phyloP scores from a whole-genome alignment of 2,113 vertebrate genomes.

The Delphinapterus leucas region DNA sequence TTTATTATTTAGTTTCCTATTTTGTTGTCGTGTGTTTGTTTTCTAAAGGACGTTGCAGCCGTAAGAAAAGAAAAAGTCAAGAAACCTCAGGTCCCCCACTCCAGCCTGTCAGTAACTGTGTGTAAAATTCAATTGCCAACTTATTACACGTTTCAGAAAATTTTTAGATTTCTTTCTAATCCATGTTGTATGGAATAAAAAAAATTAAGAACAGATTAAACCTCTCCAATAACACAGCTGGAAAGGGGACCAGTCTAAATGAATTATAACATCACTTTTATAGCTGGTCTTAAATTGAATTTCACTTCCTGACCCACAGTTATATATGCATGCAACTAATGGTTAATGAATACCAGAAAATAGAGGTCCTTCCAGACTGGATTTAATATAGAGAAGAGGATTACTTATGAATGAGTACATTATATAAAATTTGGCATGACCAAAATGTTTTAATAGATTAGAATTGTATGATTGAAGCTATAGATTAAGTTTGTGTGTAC shows the following conservation, averaged over 20 bases:
- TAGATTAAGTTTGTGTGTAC: background rate
- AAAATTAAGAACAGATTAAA: conserved; percentile 4
- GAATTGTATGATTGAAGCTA: conserved; percentile 19
- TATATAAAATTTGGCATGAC: background rate
- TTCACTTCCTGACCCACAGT: conserved; percentile 25
- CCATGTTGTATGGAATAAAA: background rate
- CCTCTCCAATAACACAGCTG: background rate
- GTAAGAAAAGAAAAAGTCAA: background rate
- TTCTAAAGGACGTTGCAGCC: background rate
- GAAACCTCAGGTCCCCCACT: background rate
- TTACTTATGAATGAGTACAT: conserved; percentile 32
- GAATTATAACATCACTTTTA: conserved; percentile 45
- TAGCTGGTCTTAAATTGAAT: conserved; percentile 49
- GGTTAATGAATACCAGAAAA: conserved; percentile 30
- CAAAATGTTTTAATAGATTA: conserved; percentile 20
- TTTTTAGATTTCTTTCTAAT: background rate
- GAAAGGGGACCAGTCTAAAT: conserved; percentile 28
- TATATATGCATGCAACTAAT: conserved; percentile 54
- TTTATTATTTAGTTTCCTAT: background rate
- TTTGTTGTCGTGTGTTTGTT: background rate
- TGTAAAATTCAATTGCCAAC: background rate
- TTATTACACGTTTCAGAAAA: background rate
- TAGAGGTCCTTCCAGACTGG: background rate
- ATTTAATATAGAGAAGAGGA: background rate
- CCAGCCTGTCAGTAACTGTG: background rate